Evolutionary conservation across 2,797 vertebrate species (phyloP), one percentile per base, ranked within the genome.

Genomic region (Babyrousa celebensis): DNA sequence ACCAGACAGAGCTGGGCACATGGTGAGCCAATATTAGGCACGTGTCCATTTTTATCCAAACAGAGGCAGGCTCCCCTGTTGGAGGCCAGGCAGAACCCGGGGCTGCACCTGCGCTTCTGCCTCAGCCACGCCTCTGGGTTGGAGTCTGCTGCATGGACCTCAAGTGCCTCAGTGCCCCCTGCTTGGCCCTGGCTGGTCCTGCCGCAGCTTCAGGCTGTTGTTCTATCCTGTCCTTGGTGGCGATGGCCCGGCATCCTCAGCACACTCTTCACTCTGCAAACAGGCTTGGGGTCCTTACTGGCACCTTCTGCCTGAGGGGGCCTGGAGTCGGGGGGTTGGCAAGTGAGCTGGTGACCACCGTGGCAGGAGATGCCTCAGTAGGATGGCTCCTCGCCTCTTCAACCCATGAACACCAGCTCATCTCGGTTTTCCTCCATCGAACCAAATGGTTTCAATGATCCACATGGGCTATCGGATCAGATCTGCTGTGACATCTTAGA

Each of bases 1-100:
- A 0, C 5, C 3, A 2, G 1, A 17, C 29, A 1, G 6, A 23
- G 4, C 2, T 1, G 9, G 4, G 12, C 2, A 6, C 23, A 0
- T 4, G 0, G 36, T 0, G 54, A 65, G 29, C 15, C 54, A 14
- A 0, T 6, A 1, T 2, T 14, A 12, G 54, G 32, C 25, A 1
- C 16, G 12, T 27, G 48, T 74, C 93, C 25, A 1, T 54, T 5
- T 0, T 25, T 17, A 2, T 3, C n/a, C 21, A 23, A n/a, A 5
- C 27, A 20, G n/a, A 56, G 18, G 29, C 29, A 16, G 9, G 21
- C 18, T 56, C 29, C 70, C 43, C 68, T 56, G 71, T 12, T 25
- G 29, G 36, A 25, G 63, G 17, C 5, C 3, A 17, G 60, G 4
- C n/a, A 43, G 58, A 85, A 10, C 3, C 62, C 6, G 16, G 58